Base-by-base conservation (phyloP, 2,888 invertebrate genomes). In the Thereva nobilitata region DNA sequence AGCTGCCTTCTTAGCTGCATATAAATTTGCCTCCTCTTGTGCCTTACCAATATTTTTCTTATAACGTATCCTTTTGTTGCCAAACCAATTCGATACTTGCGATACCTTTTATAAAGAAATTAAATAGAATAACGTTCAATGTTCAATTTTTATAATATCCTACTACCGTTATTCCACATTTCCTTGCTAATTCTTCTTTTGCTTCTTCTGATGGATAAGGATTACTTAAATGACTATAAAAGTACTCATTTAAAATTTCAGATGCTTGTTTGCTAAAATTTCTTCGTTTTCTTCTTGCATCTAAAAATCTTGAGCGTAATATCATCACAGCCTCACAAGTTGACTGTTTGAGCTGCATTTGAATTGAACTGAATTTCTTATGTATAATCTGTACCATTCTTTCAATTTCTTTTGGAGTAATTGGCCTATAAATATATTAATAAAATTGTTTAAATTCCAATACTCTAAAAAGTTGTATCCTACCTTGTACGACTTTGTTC, bases 301-400 rank as follows among this genome's bases (percentile, higher is more conserved):
- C 89, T 75, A 89, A 83, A 82, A 89, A 90, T 74, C 89, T 85
- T 76, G 80, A 84, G 77, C 81, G 87, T 71, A 99, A 86, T 73
- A 99, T 98, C 99, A 99, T 99, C 73, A 99, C 98, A 54, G 98
- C 98, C 82, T 99, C 99, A 81, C 99, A 99, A 50, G 98, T 99
- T 75, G 96, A 96, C 85, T 99, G 99, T 82, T 99, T 99, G 76
- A 99, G 85, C 84, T 99, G 99, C 94, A 95, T 94, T 83, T 95
- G 95, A 80, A 95, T 96, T 73, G 95, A 95, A 79, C 94, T 95
- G 86, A 96, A 96, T 83, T 97, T 97, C 86, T 95, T 95, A 84
- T 97, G 96, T 74, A 97, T 97, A 75, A 97, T 97, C 82, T 95
- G 95, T 69, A 97, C 97, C 97, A 97, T 97, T 76, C 97, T 89